These are phyloP conservation scores for Dasypogon diadema DNA, from an alignment of 2,888 invertebrate genomes.

Conservation along the genomic window DNA sequence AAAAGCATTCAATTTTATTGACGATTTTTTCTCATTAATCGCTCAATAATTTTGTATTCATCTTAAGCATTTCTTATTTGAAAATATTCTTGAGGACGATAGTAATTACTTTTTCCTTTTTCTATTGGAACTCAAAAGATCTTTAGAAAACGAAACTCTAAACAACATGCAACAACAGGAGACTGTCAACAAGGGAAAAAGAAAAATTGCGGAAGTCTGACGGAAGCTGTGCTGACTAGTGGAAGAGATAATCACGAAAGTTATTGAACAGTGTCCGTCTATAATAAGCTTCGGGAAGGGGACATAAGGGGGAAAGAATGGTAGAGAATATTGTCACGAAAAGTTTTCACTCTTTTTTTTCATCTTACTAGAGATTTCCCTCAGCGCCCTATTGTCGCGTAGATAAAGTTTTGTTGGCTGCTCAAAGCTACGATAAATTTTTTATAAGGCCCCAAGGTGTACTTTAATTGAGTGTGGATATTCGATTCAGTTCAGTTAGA, in stretches of 20 bases:
- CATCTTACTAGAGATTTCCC: conserved; percentile 3
- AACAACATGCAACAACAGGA: conserved; percentile 35
- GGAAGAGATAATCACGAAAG: conserved; percentile 46
- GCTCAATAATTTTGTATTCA: too few relatives aligned
- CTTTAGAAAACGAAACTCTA: not conserved
- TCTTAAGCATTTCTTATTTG: too few relatives aligned
- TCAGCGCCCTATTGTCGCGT: conserved; percentile 1
- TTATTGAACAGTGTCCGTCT: conserved; percentile 41
- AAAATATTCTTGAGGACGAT: too few relatives aligned
- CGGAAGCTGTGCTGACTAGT: conserved; percentile 39
- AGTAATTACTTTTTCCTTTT: too few relatives aligned
- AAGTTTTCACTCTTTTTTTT: conserved; percentile 10
- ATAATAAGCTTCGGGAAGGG: conserved; percentile 39
- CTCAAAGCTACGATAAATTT: conserved; percentile 45
- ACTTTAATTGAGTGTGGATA: conserved; percentile 48
- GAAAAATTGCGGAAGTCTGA: conserved; percentile 31
- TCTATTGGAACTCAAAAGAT: too few relatives aligned
- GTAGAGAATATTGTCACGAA: not conserved
- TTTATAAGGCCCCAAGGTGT: conserved; percentile 48
- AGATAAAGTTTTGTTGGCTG: conserved; percentile 20
- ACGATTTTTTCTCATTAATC: too few relatives aligned
- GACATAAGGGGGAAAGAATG: not conserved
- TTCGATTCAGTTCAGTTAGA: conserved; percentile 16
- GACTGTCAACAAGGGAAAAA: not conserved
- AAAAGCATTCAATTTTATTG: too few relatives aligned